Percentiles rank a stretch among this genome's conserved stretches.
These are phyloP conservation scores for Aphaenogaster rudis DNA, from an alignment of 1,140 invertebrate genomes.

Conservation along the genomic window DNA sequence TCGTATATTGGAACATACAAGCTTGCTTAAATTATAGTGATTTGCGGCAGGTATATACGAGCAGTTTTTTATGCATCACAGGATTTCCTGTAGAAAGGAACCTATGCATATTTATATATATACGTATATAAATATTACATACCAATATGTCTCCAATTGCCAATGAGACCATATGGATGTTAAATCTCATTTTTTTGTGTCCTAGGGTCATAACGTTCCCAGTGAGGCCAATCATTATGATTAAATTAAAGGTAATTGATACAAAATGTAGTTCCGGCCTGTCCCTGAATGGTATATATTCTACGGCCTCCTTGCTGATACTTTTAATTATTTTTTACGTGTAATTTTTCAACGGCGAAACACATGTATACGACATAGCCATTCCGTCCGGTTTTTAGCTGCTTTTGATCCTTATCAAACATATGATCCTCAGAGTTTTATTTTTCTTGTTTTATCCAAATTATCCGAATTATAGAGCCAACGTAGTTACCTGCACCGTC, in stretches of 20 bases:
- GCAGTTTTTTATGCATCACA: neutral
- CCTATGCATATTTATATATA: neutral
- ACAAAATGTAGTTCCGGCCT: constrained; percentile 95
- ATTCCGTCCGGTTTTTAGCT: neutral
- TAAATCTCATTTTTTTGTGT: constrained; percentile 94
- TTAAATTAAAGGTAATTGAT: constrained; percentile 94
- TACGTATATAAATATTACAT: constrained; percentile 62
- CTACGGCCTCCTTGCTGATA: constrained; percentile 78
- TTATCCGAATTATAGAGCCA: neutral
- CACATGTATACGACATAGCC: constrained; percentile 26
- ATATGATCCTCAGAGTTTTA: neutral
- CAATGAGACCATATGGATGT: constrained; percentile 90
- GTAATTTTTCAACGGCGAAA: constrained; percentile 10
- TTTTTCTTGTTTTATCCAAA: neutral
- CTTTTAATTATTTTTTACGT: constrained; percentile 51
- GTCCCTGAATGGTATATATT: constrained; percentile 91
- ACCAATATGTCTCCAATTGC: constrained; percentile 93
- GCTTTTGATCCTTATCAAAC: neutral
- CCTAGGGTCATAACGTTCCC: constrained; percentile 93
- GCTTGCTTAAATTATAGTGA: neutral
- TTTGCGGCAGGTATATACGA: neutral
- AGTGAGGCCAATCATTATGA: constrained; percentile 95
- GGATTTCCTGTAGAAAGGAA: neutral
- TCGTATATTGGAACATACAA: constrained; percentile 1
- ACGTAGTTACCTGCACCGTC: neutral